Conservation (phyloP, 2,888 invertebrate genomes). For the Drosophila maculinotata region DNA sequence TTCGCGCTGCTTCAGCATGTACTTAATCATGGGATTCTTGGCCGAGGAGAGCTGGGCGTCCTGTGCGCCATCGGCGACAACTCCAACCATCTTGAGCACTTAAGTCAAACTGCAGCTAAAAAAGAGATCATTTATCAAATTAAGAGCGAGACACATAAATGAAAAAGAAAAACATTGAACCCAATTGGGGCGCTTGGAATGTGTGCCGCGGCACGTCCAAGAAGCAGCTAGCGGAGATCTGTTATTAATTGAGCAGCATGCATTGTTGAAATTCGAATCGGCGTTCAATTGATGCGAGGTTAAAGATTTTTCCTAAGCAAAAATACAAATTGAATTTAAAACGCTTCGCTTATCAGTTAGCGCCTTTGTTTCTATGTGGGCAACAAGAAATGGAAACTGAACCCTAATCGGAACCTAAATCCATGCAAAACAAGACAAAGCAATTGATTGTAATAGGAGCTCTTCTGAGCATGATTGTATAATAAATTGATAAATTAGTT, state of each 20-base stretch:
- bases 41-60: conserved; percentile 71
- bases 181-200: conserved; percentile 55
- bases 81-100: conserved; percentile 81
- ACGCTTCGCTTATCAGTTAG: conserved; percentile 32
- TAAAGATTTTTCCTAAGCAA: neutral
- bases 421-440: conserved; percentile 12
- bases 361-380: conserved; percentile 35
- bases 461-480: neutral
- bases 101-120: conserved; percentile 18
- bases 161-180: conserved; percentile 67
- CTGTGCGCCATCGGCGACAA: conserved; percentile 64
- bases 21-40: conserved; percentile 84
- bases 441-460: conserved; percentile 24
- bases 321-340: conserved; percentile 17
- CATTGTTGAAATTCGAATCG: conserved; percentile 3
- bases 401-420: conserved; percentile 4
- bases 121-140: neutral
- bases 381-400: conserved; percentile 8
- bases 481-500: conserved; percentile 25
- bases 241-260: conserved; percentile 53
- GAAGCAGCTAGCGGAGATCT: conserved; percentile 19
- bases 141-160: conserved; percentile 21
- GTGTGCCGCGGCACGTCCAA: conserved; percentile 47
- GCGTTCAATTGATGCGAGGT: conserved; percentile 4
- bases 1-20: conserved; percentile 83